These are phyloP conservation scores for Hippocampus barbouri DNA, from an alignment of 2,113 vertebrate species.

Conservation along the genomic window DNA sequence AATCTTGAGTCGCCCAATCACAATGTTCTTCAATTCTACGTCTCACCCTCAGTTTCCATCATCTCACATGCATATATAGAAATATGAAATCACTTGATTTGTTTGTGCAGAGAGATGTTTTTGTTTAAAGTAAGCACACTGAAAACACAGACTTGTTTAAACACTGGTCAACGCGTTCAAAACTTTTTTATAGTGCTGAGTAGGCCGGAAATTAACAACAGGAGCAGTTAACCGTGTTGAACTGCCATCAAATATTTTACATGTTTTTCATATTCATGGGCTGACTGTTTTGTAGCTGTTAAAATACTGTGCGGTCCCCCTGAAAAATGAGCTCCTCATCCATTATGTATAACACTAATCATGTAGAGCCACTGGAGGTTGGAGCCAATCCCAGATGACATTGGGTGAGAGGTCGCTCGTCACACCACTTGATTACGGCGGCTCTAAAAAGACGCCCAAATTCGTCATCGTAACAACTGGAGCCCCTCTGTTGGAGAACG, in stretches of 20 bases:
- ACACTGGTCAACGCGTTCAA: conserved; percentile 12
- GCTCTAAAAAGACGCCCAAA: conserved; percentile 3
- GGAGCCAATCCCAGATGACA: conserved; percentile 12
- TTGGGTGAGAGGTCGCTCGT: conserved; percentile 13
- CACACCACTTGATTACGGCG: conserved; percentile 1
- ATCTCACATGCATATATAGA: neutral
- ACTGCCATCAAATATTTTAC: conserved; percentile 2
- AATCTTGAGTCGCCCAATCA: conserved; percentile 45
- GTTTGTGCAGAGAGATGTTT: neutral
- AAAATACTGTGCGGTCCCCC: conserved; percentile 1
- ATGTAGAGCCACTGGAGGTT: conserved; percentile 6
- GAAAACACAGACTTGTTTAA: conserved; percentile 20
- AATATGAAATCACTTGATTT: conserved; percentile 19
- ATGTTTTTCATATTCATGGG: conserved; percentile 6
- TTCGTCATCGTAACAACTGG: conserved; percentile 10
- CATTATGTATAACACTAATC: conserved; percentile 10
- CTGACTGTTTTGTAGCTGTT: neutral
- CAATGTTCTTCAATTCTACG: conserved; percentile 26
- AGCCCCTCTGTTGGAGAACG: neutral
- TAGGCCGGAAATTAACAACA: conserved; percentile 24
- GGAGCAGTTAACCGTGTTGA: conserved; percentile 11
- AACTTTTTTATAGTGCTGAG: conserved; percentile 10
- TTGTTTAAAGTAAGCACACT: neutral
- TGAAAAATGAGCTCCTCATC: conserved; percentile 10
- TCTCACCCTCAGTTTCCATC: conserved; percentile 14